Base-by-base conservation (phyloP, 1,140 invertebrate genomes). In the Hycleus phaleratus region DNA sequence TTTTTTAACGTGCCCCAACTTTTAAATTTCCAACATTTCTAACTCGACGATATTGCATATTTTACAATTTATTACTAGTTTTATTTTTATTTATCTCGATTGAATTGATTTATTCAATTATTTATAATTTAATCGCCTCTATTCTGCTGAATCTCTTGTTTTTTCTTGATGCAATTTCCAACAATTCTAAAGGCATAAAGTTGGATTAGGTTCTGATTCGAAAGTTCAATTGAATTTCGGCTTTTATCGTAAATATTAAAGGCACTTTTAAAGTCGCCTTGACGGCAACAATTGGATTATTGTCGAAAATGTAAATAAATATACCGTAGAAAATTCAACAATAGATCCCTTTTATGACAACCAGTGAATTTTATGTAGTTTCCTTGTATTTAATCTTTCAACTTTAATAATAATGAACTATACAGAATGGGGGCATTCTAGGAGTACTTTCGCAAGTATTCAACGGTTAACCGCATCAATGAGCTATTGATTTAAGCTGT, bases 1-100 rank as follows among this genome's bases (percentile, higher is more conserved):
- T 61, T 61, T 61, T 57, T 49, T 57, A 61, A 61, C 59, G 59
- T 61, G 59, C 48, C 38, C 47, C 24, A 46, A 57, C 42, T 50
- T 32, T 43, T 32, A 55, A 61, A 42, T 50, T 54, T 46, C 24
- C 43, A 42, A 26, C 52, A 32, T 7, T 32, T 32, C 32, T 32
- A 18, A 46, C 26, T 24, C 26, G 44, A n/a, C 44, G 18, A 5
- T 46, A 46, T 18, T 8, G 11, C 12, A 46, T 8, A 12, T 26
- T 46, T 44, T 44, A 5, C n/a, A n/a, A 12, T 8, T 46, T 12
- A 46, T 46, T 46, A 8, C 3, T 5, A n/a, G 44, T 18, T 46
- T 10, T 10, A 46, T 46, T 44, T 44, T 18, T n/a, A 18, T 46
- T 12, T 46, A 18, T 18, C 18, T 44, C 42, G 18, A 44, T 18